Evolutionary conservation across 2,113 vertebrate species (phyloP).

Genomic region (Megalops atlanticus): DNA sequence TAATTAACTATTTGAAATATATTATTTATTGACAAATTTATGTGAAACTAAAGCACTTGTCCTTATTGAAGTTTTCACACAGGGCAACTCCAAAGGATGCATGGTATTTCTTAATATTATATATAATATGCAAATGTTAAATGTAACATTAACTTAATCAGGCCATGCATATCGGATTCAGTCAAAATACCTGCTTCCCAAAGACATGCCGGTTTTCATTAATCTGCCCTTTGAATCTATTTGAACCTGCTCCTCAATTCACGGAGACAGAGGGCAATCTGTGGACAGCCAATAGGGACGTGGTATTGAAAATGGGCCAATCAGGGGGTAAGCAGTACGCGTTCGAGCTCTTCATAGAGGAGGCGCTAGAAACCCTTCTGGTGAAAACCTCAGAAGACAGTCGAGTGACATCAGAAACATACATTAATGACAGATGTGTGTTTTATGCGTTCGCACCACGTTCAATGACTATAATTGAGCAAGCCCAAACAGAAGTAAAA

Average conservation of each 20-base stretch:
- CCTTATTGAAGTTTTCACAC: neutral
- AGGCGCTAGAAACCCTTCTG: constrained; percentile 29
- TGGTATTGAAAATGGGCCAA: constrained; percentile 42
- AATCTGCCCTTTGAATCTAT: neutral
- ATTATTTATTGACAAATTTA: neutral
- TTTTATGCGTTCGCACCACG: neutral
- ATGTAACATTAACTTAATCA: neutral
- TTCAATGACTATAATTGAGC: neutral
- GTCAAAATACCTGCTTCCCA: neutral
- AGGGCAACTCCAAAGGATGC: neutral
- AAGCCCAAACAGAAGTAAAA: neutral
- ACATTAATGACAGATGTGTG: constrained; percentile 16
- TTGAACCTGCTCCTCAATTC: neutral
- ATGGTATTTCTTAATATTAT: neutral
- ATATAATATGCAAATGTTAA: too few species aligned
- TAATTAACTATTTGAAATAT: neutral
- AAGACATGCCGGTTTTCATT: neutral
- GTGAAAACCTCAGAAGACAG: constrained; percentile 31
- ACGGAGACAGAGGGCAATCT: neutral
- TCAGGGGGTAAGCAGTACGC: constrained; percentile 27
- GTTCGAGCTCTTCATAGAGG: constrained; percentile 28
- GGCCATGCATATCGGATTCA: neutral
- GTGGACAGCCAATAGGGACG: constrained; percentile 40
- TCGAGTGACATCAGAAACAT: constrained; percentile 38
- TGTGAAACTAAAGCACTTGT: neutral